Percentiles rank a stretch among this genome's conserved stretches.
phyloP scores from a whole-genome alignment of 2,113 vertebrate species.

The Vidua macroura region DNA sequence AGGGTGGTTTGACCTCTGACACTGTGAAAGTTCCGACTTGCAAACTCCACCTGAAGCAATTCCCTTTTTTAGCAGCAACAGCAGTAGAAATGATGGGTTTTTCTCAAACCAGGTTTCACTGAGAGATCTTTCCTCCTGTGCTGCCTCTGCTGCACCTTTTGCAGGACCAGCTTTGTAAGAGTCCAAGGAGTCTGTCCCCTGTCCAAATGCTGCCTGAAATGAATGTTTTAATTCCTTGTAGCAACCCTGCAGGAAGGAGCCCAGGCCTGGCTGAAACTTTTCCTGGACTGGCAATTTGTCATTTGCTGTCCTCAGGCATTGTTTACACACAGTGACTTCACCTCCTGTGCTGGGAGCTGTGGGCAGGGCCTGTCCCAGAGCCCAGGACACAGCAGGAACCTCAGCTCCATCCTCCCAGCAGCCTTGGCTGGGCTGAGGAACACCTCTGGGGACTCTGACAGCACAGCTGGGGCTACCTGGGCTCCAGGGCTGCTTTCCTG shows the following conservation, averaged over 20 bases:
- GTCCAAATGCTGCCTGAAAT: not conserved
- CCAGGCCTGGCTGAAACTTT: not conserved
- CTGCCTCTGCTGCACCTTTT: not conserved
- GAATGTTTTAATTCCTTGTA: not conserved
- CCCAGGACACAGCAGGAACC: not conserved
- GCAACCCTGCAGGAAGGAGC: not conserved
- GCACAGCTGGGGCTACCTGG: not conserved
- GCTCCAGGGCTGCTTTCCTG: not conserved
- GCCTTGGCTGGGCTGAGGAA: not conserved
- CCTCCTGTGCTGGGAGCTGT: not conserved
- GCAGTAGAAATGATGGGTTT: not conserved
- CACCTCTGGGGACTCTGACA: not conserved
- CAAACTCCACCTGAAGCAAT: not conserved
- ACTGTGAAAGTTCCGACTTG: not conserved
- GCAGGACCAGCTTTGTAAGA: not conserved
- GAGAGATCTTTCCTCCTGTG: not conserved
- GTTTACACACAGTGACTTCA: not conserved
- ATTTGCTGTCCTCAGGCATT: not conserved
- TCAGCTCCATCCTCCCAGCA: not conserved
- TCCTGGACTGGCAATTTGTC: not conserved
- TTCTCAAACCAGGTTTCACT: not conserved
- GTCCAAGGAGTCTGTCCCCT: not conserved
- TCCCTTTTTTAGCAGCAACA: not conserved
- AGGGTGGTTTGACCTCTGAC: not conserved
- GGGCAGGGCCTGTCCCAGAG: not conserved